Base-by-base conservation (phyloP, 2,888 invertebrate genomes). In the Monopis laevigella region DNA sequence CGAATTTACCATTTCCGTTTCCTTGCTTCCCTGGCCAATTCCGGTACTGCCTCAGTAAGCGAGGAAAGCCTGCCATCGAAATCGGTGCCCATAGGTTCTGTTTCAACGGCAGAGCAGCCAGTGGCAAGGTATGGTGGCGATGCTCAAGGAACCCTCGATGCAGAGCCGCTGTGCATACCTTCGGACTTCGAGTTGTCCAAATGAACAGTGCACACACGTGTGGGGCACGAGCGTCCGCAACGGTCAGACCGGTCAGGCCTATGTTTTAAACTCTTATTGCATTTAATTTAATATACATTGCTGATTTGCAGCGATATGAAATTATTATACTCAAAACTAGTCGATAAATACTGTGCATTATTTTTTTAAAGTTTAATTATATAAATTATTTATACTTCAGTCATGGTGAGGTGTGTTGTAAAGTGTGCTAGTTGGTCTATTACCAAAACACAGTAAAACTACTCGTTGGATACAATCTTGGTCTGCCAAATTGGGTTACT, bases 201-300 rank as follows among this genome's bases (percentile, higher is more conserved):
- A 78, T 80, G 77, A 81, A 80, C 54, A 80, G 78, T 51, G 72
- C 78, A 2, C 78, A 81, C 46, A 80, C 80, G 3, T 80, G 80
- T 45, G 80, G 80, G 26, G 80, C 78, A 29, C 71, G 80, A 40
- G 80, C 80, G 29, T 77, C 77, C 2, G 78, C 80, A 1, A 78
- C 77, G 1, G n/a, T n/a, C n/a, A n/a, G n/a, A n/a, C 80, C 80
- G 1, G 62, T 78, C 18, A 58, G 71, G 46, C 78, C 80, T 42
- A 80, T 80, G 78, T 80, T 80, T 54, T 77, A 66, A 42, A 26
- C 41, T 19, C 21, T n/a, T n/a, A n/a, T 21, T 7, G 24, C 24
- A 21, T 21, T 21, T 21, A n/a, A n/a, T n/a, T n/a, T n/a, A n/a
- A n/a, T n/a, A n/a, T n/a, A n/a, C n/a, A n/a, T n/a, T n/a, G n/a